phyloP scores from a whole-genome alignment of 2,888 invertebrate species.

The Seira sanloemensis region DNA sequence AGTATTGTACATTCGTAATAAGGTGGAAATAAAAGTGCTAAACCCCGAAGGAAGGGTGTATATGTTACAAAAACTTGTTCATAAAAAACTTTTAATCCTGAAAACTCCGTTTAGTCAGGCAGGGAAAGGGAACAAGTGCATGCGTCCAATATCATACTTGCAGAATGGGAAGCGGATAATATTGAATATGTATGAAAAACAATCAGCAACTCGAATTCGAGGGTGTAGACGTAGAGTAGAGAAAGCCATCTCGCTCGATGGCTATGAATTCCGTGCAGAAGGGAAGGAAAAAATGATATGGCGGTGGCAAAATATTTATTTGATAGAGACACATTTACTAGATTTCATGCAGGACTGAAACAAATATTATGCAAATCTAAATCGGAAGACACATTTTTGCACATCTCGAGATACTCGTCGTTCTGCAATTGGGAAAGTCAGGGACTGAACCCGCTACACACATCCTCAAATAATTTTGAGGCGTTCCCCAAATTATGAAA shows the following conservation, averaged over 20 bases:
- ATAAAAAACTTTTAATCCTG: slow-evolving; percentile 27
- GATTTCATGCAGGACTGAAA: neutral
- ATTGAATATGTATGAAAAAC: neutral
- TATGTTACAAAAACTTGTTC: neutral
- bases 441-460: no score
- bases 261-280: neutral
- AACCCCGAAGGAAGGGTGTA: slow-evolving; percentile 23
- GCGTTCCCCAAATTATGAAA: neutral
- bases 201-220: neutral
- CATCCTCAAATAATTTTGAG: no score
- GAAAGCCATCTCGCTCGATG: neutral
- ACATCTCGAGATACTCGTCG: no score
- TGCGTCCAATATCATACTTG: neutral
- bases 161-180: no score
- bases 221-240: neutral
- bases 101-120: slow-evolving; percentile 55
- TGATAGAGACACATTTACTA: no score
- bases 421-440: no score
- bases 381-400: no score
- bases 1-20: neutral
- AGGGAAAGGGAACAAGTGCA: slow-evolving; percentile 34
- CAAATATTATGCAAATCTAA: neutral
- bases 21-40: neutral
- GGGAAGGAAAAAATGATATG: neutral
- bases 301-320: no score